Evolutionary conservation across 2,113 vertebrate species (phyloP).

Genomic region (Procapra przewalskii): DNA sequence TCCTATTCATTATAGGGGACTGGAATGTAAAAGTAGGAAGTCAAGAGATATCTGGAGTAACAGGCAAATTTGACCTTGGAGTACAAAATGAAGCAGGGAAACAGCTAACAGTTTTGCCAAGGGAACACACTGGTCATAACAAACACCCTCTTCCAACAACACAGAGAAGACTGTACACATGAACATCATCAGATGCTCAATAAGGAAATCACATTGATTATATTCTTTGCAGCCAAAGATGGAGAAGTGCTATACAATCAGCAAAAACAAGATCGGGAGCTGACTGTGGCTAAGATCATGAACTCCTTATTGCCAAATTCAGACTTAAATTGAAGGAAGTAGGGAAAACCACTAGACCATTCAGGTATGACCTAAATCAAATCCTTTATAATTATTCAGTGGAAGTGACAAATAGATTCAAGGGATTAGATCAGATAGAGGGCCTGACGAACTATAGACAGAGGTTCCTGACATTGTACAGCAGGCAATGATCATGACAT

Average conservation of each 20-base stretch:
- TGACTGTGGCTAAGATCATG: background rate
- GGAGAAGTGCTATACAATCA: background rate
- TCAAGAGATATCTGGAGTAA: background rate
- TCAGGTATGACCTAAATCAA: background rate
- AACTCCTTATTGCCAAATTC: background rate
- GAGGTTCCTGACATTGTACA: background rate
- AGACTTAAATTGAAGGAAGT: background rate
- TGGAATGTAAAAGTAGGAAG: background rate
- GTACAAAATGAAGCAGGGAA: background rate
- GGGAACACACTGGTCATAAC: background rate
- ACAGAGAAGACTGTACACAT: background rate
- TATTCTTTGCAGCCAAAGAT: background rate
- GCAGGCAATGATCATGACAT: background rate
- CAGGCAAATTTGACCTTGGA: background rate
- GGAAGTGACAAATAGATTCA: background rate
- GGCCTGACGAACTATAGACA: background rate
- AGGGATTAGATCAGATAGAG: background rate
- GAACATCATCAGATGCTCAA: background rate
- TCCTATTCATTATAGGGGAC: background rate
- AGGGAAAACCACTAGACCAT: background rate
- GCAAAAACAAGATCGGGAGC: background rate
- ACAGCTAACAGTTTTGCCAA: background rate
- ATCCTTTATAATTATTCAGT: background rate
- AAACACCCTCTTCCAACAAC: background rate
- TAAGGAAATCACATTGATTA: background rate